These are phyloP conservation scores for Hydrocynus forskahlii DNA, from an alignment of 2,797 vertebrate genomes.

Conservation along the genomic window DNA sequence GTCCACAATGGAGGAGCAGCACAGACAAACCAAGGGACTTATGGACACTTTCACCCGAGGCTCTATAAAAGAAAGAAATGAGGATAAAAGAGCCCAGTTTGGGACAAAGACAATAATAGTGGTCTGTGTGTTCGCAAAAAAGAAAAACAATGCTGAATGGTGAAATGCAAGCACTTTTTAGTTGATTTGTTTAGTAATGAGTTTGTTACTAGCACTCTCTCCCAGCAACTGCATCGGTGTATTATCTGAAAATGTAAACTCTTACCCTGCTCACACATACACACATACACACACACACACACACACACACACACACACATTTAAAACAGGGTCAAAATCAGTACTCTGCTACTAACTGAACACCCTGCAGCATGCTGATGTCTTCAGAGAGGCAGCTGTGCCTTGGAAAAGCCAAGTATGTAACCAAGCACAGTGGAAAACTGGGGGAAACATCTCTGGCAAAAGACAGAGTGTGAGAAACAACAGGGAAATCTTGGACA, in stretches of 20 bases:
- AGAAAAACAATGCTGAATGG: slow-evolving; percentile 40
- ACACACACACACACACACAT: not conserved
- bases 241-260: slow-evolving; percentile 39
- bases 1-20: slow-evolving; percentile 67
- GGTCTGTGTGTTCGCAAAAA: slow-evolving; percentile 23
- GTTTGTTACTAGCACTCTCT: slow-evolving; percentile 51
- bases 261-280: not conserved
- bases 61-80: slow-evolving; percentile 25
- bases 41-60: slow-evolving; percentile 57
- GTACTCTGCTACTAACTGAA: slow-evolving; percentile 13
- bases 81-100: slow-evolving; percentile 7
- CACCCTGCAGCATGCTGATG: slow-evolving; percentile 5
- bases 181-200: slow-evolving; percentile 34
- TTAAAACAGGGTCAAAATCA: slow-evolving; percentile 51
- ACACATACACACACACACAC: slow-evolving; percentile 11
- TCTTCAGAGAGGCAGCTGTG: slow-evolving; percentile 16
- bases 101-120: slow-evolving; percentile 8
- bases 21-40: slow-evolving; percentile 38
- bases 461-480: not conserved
- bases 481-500: not conserved
- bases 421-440: slow-evolving; percentile 11
- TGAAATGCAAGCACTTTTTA: slow-evolving; percentile 54
- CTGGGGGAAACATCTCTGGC: not conserved
- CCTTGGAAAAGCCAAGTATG: slow-evolving; percentile 20
- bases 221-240: slow-evolving; percentile 35